Base-by-base conservation (phyloP, 1,140 invertebrate species). In the Aphaenogaster ashmeadi region DNA sequence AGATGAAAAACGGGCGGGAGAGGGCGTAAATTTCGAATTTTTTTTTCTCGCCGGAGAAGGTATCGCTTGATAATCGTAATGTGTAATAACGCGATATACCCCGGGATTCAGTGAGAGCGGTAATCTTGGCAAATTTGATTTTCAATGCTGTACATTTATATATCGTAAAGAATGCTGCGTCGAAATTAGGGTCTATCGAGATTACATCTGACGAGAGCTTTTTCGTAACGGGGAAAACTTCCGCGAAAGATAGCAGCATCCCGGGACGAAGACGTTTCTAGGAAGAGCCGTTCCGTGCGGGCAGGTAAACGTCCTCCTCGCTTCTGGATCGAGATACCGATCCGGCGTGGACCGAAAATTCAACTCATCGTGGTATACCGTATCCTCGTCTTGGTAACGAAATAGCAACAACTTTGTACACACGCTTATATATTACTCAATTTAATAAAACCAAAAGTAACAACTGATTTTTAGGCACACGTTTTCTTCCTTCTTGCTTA, bases 231-330 rank as follows among this genome's bases (percentile, higher is more conserved):
- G 6, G 27, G 18, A 60, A 83, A 58, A 74, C 41, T 13, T 62
- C 41, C 15, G 33, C 21, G 41, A 74, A 27, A 84, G 69, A 50
- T 50, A 50, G 41, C 80, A 9, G 41, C 33, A 21, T 74, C 18
- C 27, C 7, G n/a, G 52, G 18, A 50, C 41, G 47, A 4, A 60
- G 47, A 47, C 13, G 69, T 84, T 84, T 84, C 80, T 38, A 47
- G 41, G 80, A 84, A 84, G 80, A 58, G 36, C 77, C 58, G 36
- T 50, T 38, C n/a, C n/a, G 33, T n/a, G 47, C 79, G 13, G 21
- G 54, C 69, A 84, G 69, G 80, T 84, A 84, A 58, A 75, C n/a
- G 33, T 66, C 33, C 13, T 64, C 58, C 58, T 58, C 15, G 41
- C 52, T 50, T 18, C 38, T 9, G 50, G 44, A 47, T 33, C 52